Evolutionary conservation across 2,888 invertebrate species (phyloP), one percentile per base, ranked within the genome.

Genomic region (Conops quadrifasciatus): DNA sequence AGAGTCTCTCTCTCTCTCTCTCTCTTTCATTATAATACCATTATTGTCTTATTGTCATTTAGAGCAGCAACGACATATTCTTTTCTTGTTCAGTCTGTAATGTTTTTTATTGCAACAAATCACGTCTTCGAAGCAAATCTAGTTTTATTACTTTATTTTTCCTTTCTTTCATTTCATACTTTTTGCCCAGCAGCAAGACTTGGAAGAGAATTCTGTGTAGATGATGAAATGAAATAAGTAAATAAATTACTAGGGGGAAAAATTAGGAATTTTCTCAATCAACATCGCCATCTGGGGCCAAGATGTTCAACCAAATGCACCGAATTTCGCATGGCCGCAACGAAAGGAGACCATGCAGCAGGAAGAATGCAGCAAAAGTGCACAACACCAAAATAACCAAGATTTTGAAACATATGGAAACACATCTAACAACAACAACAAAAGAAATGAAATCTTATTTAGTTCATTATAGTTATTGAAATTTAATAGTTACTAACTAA

Each of bases 171-270:
- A 63, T 66, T 58, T 62, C 36, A 62, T 72, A 21, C 70, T 62
- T 71, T 74, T 74, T 66, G 36, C 60, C 28, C 36, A 75, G 67
- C 78, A 82, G 82, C 83, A 84, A 77, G 86, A 83, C 77, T 79
- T 85, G 53, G 86, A 84, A 63, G 85, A 85, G 76, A 85, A 85
- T 72, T 85, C 84, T 62, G 86, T 85, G 65, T 85, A 82, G 72
- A 62, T 64, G 19, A 58, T 7, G 30, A 16, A 64, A 26, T 15
- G 47, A 56, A 9, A 13, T 64, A 69, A 43, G 16, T 2, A 36
- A 36, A 9, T 4, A 36, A 9, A 9, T 4, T 9, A 9, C 4
- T 7, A 36, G 36, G 36, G 9, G 36, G 36, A 9, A 36, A 36
- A 7, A 36, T 36, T 9, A 36, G 9, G 11, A 16, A 58, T 58